Evolutionary conservation across 2,797 vertebrate genomes (phyloP).

Genomic region (Manis javanica): DNA sequence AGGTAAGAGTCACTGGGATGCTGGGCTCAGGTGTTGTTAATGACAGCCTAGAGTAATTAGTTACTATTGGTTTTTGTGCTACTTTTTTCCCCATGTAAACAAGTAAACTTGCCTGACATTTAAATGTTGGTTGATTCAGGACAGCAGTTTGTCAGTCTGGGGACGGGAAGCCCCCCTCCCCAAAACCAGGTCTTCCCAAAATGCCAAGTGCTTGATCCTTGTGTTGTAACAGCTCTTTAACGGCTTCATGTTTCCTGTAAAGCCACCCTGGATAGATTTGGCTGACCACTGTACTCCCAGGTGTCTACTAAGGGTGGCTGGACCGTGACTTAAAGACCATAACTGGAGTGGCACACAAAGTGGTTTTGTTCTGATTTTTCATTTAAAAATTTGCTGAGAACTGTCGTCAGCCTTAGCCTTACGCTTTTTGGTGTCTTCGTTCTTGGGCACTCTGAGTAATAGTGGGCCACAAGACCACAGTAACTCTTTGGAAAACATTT

Average conservation of each 20-base stretch:
- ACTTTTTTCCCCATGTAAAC: conserved; percentile 26
- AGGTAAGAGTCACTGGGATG: conserved; percentile 83
- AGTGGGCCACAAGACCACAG: background rate
- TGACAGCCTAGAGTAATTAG: background rate
- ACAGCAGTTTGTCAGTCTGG: background rate
- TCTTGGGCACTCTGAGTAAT: background rate
- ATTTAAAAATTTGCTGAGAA: conserved; percentile 17
- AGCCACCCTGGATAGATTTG: background rate
- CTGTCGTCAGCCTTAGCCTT: background rate
- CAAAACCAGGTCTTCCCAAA: background rate
- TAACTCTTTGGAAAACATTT: background rate
- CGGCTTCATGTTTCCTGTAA: background rate
- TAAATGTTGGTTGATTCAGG: conserved; percentile 14
- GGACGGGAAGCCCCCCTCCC: background rate
- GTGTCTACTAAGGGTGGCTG: background rate
- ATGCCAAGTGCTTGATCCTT: background rate
- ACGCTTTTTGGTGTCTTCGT: background rate
- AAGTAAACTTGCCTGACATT: conserved; percentile 32
- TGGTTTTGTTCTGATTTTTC: background rate
- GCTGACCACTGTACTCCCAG: background rate
- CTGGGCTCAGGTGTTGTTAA: background rate
- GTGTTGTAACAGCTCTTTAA: background rate
- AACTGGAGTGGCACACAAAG: background rate
- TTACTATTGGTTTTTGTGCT: background rate
- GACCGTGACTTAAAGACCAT: background rate